phyloP scores from a whole-genome alignment of 2,797 vertebrate species.

The Parauchenoglanis punctatus region DNA sequence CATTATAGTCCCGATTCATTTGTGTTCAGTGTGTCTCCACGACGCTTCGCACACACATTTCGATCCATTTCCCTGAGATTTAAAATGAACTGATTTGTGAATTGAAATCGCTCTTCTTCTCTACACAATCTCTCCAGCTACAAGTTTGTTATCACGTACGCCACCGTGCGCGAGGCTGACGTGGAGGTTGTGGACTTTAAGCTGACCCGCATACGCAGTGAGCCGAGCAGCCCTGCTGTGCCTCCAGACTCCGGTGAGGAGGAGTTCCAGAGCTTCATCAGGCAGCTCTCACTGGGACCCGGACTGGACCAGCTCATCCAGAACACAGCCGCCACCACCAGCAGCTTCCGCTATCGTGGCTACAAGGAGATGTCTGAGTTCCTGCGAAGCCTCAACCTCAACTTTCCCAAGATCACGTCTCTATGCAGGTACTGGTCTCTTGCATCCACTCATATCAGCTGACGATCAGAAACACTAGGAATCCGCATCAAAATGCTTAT shows the following conservation, averaged over 20 bases:
- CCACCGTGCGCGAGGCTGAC: conserved; percentile 78
- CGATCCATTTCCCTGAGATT: neutral
- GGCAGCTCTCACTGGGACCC: conserved; percentile 85
- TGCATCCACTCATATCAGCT: neutral
- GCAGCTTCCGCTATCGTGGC: conserved; percentile 83
- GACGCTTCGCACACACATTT: neutral
- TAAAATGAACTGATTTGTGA: neutral
- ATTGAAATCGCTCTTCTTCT: neutral
- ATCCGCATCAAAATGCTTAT: too few relatives aligned
- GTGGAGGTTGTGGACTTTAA: conserved; percentile 88
- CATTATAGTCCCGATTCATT: neutral
- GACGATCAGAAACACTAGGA: too few relatives aligned
- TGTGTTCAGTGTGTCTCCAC: neutral
- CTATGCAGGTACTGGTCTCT: conserved; percentile 72
- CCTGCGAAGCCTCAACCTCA: conserved; percentile 84
- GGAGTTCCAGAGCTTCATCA: conserved; percentile 87
- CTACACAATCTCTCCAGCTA: conserved; percentile 75
- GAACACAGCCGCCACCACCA: conserved; percentile 77
- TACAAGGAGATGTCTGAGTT: conserved; percentile 86
- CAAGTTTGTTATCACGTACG: conserved; percentile 76
- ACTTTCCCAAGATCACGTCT: conserved; percentile 90
- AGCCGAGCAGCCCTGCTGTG: conserved; percentile 66
- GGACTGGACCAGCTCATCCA: conserved; percentile 84
- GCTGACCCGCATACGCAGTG: conserved; percentile 70
- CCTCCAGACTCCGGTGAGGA: conserved; percentile 76